A percentile compares a stretch with the other conserved stretches of the same genome.
phyloP scores from a whole-genome alignment of 2,888 invertebrate species.

The Himalopsyche anomala region DNA sequence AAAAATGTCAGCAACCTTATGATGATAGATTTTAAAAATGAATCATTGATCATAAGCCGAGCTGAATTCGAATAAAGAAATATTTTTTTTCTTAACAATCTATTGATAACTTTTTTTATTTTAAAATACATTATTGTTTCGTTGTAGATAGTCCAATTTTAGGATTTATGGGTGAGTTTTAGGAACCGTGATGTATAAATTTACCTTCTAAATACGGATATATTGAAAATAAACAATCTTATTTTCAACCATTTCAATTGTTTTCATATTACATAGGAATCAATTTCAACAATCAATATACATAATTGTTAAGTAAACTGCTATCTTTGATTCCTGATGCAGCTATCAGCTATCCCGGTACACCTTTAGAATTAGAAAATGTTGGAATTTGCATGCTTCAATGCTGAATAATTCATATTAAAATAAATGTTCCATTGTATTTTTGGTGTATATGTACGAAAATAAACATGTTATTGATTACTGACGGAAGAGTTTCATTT shows the following conservation, averaged over 20 bases:
- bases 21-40: no score
- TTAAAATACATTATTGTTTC: no score
- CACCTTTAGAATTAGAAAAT: conserved; percentile 47
- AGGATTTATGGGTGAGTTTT: no score
- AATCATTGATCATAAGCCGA: no score
- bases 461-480: conserved; percentile 64
- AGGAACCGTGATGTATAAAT: conserved; percentile 6
- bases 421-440: conserved; percentile 64
- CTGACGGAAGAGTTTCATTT: conserved; percentile 38
- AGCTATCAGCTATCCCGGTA: conserved; percentile 22
- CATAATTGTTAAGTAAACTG: conserved; percentile 1
- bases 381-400: conserved; percentile 60
- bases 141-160: no score
- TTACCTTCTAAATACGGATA: not conserved
- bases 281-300: conserved; percentile 35
- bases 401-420: conserved; percentile 54
- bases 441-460: conserved; percentile 63
- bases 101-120: no score
- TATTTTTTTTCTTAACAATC: no score
- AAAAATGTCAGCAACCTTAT: no score
- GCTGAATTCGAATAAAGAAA: no score
- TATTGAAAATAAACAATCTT: not conserved
- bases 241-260: not conserved
- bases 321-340: conserved; percentile 39
- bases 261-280: no score